Evolutionary conservation across 1,140 invertebrate genomes (phyloP), one percentile per base, ranked within the genome.

Genomic region (Anoplolepis gracilipes): DNA sequence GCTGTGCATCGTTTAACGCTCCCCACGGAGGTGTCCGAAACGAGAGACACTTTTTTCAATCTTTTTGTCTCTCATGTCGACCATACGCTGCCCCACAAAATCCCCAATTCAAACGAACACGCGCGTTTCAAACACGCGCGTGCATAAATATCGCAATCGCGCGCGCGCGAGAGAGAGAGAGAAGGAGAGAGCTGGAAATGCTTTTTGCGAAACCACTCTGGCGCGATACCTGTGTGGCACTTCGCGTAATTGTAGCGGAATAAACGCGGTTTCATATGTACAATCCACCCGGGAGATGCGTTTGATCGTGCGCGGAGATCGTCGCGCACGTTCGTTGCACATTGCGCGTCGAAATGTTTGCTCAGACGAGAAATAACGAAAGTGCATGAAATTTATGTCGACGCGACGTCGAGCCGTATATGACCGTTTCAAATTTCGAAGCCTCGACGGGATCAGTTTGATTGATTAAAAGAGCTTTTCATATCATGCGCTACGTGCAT

Each of bases 281-380:
- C 62, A 69, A 79, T 79, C 25, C 78, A 82, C 36, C 46, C 67
- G 78, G 25, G 36, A 73, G 78, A 73, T 73, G 78, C 78, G 67
- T 61, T 81, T 59, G 78, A 36, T 53, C 53, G 53, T 59, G 36
- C 65, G 25, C 53, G 22, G 25, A 72, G 77, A 70, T 81, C 36
- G 77, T 69, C 53, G 30, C 49, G 28, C 64, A 69, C 25, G 30
- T 39, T 16, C 30, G 30, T 39, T 28, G 39, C 19, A 36, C 30
- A 33, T 22, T 46, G 67, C 67, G 11, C 33, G 53, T 22, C 36
- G 39, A 82, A 59, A 82, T 59, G 53, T 72, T 82, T 82, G 67
- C 53, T 82, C 78, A 72, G 36, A 82, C 67, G 67, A 82, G 28
- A 82, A 82, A 82, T 82, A 82, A 82, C 78, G 53, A 82, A 82